Evolutionary conservation across 2,113 vertebrate genomes (phyloP).

Genomic region (Albula goreensis): DNA sequence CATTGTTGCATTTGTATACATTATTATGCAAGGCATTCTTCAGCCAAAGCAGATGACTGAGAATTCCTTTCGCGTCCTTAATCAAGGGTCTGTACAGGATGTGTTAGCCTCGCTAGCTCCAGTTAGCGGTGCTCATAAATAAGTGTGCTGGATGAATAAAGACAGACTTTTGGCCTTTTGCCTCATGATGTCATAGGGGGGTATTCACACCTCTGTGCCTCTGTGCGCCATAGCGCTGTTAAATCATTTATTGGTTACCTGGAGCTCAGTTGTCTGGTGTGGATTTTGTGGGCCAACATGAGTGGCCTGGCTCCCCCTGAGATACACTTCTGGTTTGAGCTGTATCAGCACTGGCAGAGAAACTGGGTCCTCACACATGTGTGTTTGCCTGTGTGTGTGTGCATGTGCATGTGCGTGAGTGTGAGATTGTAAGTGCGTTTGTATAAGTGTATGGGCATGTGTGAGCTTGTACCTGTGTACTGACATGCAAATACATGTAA

Average conservation of each 20-base stretch:
- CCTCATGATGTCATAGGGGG: background rate
- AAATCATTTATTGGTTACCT: constrained; percentile 59
- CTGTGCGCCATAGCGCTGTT: constrained; percentile 53
- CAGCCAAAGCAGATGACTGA: background rate
- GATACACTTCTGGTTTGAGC: constrained; percentile 51
- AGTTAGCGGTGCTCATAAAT: background rate
- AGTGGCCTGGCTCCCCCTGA: constrained; percentile 35
- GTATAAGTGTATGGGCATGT: constrained; percentile 4
- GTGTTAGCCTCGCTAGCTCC: background rate
- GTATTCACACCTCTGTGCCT: constrained; percentile 30
- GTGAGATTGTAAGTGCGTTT: constrained; percentile 5
- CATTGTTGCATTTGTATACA: background rate
- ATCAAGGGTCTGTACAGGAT: background rate
- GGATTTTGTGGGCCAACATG: constrained; percentile 48
- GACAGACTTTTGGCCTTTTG: background rate
- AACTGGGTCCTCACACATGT: background rate
- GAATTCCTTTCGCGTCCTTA: background rate
- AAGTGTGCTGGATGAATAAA: background rate
- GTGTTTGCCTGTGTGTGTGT: constrained; percentile 15
- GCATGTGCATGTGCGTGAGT: constrained; percentile 9
- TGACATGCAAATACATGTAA: constrained; percentile 40
- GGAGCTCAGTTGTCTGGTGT: constrained; percentile 30
- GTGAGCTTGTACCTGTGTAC: constrained; percentile 10
- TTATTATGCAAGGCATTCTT: background rate
- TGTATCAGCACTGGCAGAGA: constrained; percentile 30